A percentile compares a stretch with the other conserved stretches of the same genome.
Conservation (phyloP, 2,888 invertebrate species). For the Drosophila peninsularis region DNA sequence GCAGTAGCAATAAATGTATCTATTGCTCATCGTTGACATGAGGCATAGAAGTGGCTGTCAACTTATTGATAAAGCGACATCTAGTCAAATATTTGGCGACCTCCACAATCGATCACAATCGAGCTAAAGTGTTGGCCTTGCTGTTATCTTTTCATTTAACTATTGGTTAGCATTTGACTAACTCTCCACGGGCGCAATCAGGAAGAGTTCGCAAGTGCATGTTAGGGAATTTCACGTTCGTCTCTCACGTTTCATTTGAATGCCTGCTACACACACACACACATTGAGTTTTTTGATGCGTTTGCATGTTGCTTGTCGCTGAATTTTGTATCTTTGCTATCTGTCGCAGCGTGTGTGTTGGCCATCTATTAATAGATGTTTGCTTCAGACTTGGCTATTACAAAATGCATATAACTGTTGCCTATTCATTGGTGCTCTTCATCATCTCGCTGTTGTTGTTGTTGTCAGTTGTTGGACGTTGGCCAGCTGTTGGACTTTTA, state of each 20-base stretch:
- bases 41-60: background rate
- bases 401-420: constrained; percentile 55
- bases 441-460: background rate
- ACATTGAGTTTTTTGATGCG: constrained; percentile 2
- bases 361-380: constrained; percentile 60
- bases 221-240: constrained; percentile 13
- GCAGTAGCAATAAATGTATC: background rate
- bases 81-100: constrained; percentile 2
- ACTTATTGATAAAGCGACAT: background rate
- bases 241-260: background rate
- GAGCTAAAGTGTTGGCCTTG: background rate
- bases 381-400: constrained; percentile 64
- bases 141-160: constrained; percentile 1
- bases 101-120: background rate
- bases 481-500: constrained; percentile 12
- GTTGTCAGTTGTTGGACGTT: constrained; percentile 10
- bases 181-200: constrained; percentile 4
- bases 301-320: constrained; percentile 10
- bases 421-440: constrained; percentile 1
- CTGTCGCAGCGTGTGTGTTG: constrained; percentile 39
- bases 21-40: background rate
- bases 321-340: constrained; percentile 50
- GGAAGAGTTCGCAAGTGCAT: constrained; percentile 7
- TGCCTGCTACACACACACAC: background rate
- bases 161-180: constrained; percentile 8